Conservation (phyloP, 1,140 invertebrate genomes). For the Chymomyza costata region DNA sequence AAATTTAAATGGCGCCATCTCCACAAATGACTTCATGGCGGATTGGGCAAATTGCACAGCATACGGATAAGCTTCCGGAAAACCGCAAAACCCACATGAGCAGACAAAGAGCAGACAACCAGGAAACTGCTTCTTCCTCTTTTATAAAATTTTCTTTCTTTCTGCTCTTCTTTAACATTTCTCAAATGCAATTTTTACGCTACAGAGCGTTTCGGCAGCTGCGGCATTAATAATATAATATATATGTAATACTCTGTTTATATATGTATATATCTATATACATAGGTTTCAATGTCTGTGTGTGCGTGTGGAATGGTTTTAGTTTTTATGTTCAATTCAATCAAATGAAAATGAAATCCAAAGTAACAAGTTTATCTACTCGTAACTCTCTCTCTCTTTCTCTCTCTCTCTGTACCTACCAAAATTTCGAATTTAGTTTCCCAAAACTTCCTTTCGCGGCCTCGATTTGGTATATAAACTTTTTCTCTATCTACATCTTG, state of each 20-base stretch:
- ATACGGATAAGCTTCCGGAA: slow-evolving; percentile 21
- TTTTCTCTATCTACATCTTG: no score
- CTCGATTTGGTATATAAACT: no score
- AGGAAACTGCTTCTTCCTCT: slow-evolving; percentile 38
- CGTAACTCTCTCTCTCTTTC: background rate
- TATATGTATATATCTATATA: slow-evolving; percentile 7
- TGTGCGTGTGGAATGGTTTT: no score
- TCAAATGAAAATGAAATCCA: slow-evolving; percentile 33
- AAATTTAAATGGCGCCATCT: no score
- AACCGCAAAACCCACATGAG: slow-evolving; percentile 28
- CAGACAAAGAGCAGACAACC: slow-evolving; percentile 21
- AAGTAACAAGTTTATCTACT: slow-evolving; percentile 13
- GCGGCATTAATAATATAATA: slow-evolving; percentile 13
- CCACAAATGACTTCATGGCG: no score
- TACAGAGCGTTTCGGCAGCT: slow-evolving; percentile 41
- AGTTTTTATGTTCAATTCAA: slow-evolving; percentile 11
- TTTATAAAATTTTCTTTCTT: slow-evolving; percentile 14
- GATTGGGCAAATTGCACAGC: no score
- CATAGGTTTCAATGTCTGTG: slow-evolving; percentile 10
- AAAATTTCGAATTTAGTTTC: no score
- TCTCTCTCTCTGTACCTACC: background rate
- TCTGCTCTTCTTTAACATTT: slow-evolving; percentile 13
- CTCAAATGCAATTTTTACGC: no score
- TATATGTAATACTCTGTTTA: slow-evolving; percentile 10
- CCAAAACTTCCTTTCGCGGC: no score